Conservation (phyloP, 2,113 vertebrate genomes). For the Chaetorhynchus papuensis region DNA sequence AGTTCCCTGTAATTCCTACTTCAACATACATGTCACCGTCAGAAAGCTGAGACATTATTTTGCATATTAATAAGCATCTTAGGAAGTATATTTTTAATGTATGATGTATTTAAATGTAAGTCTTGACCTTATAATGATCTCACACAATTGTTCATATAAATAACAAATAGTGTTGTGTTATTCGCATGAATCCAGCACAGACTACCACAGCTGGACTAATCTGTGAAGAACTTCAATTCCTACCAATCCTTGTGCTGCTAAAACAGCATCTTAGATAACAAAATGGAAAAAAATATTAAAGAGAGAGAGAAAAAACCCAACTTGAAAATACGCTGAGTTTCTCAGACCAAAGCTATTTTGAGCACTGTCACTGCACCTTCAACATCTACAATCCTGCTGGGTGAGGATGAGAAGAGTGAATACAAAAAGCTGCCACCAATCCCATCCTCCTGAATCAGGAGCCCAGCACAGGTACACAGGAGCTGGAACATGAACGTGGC, state of each 20-base stretch:
- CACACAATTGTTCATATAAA: neutral
- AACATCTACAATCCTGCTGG: neutral
- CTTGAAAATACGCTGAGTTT: neutral
- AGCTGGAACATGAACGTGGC: rapidly evolving
- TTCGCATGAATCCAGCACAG: neutral
- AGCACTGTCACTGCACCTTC: neutral
- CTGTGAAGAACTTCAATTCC: neutral
- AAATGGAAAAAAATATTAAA: neutral
- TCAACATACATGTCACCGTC: neutral
- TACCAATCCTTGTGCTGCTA: neutral
- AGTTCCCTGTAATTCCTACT: neutral
- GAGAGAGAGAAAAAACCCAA: neutral
- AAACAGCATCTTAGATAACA: neutral
- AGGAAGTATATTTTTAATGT: neutral
- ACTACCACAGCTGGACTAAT: neutral
- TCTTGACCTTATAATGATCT: neutral
- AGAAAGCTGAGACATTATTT: neutral
- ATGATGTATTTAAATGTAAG: neutral
- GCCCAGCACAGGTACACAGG: neutral
- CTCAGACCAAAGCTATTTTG: neutral
- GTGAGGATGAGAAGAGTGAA: neutral
- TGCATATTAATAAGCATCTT: neutral
- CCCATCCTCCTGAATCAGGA: neutral
- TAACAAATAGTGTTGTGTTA: neutral
- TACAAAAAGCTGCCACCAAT: neutral